A percentile compares a stretch with the other conserved stretches of the same genome.
These are phyloP conservation scores for Montipora sp. DNA, from an alignment of 64 coral and sea anemone genomes.

Conservation along the genomic window DNA sequence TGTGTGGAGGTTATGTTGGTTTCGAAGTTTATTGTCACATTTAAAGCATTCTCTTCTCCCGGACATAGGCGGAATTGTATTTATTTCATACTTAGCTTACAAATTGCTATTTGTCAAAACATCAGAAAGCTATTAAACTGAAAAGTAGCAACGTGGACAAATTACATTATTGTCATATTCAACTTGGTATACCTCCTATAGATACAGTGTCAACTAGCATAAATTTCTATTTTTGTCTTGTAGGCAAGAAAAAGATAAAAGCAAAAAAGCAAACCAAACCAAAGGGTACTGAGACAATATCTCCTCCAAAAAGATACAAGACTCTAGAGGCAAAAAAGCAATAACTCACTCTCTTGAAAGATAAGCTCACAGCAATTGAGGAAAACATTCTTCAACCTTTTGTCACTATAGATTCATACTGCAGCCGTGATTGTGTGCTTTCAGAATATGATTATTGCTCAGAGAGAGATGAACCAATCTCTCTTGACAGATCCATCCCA, in stretches of 20 bases:
- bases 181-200: too few relatives aligned
- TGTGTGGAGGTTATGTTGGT: background rate
- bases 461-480: background rate
- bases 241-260: background rate
- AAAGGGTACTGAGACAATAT: background rate
- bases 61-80: too few relatives aligned
- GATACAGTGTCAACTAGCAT: too few relatives aligned
- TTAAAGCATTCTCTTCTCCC: background rate
- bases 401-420: background rate
- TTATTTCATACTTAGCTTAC: too few relatives aligned
- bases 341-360: background rate
- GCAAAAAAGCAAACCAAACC: background rate
- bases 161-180: background rate
- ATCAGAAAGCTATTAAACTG: too few relatives aligned
- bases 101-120: too few relatives aligned
- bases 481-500: background rate
- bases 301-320: background rate
- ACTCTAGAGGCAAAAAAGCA: background rate
- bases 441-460: background rate
- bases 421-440: background rate
- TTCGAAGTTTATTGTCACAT: background rate
- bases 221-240: too few relatives aligned
- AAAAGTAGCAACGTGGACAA: background rate
- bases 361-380: background rate
- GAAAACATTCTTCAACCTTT: slow-evolving; percentile 2